Percentiles rank a stretch among this genome's conserved stretches.
Conservation (phyloP, 2,888 invertebrate genomes). For the Sussaba pulchella region DNA sequence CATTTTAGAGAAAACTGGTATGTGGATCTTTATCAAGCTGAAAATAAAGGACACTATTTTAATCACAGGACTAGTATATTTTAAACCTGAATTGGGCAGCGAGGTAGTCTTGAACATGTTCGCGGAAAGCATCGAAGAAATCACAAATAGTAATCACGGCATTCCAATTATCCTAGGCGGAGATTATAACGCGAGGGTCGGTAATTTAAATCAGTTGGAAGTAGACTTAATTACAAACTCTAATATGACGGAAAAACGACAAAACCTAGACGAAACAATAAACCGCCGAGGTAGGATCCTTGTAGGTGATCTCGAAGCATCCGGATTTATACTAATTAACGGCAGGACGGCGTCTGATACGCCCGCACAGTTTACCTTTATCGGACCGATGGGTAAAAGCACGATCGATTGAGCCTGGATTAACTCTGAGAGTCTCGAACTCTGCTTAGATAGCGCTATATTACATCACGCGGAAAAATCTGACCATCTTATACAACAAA, state of each 20-base stretch:
- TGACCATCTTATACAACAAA: slow-evolving; percentile 13
- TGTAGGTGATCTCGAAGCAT: slow-evolving; percentile 24
- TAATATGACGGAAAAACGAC: slow-evolving; percentile 8
- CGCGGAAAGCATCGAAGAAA: slow-evolving; percentile 7
- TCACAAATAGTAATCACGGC: not conserved
- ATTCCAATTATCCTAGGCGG: slow-evolving; percentile 10
- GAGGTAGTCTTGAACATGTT: slow-evolving; percentile 3
- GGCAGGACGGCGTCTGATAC: slow-evolving; percentile 7
- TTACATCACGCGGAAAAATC: slow-evolving; percentile 22
- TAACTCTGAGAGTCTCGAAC: not conserved
- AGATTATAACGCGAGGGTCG: too few relatives aligned
- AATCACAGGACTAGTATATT: slow-evolving; percentile 21
- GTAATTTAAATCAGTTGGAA: too few relatives aligned
- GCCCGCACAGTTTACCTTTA: slow-evolving; percentile 2
- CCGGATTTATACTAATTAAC: slow-evolving; percentile 18
- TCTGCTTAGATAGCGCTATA: not conserved
- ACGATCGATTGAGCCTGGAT: slow-evolving; percentile 17
- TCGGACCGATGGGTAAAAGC: slow-evolving; percentile 13
- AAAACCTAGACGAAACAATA: slow-evolving; percentile 7
- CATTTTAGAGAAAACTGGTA: slow-evolving; percentile 17
- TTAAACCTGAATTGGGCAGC: not conserved
- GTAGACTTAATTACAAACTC: slow-evolving; percentile 6
- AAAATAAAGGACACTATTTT: slow-evolving; percentile 21
- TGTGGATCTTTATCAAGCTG: slow-evolving; percentile 24
- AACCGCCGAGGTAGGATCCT: slow-evolving; percentile 17